These are phyloP conservation scores for Athene cunicularia DNA, from an alignment of 2,113 vertebrate species.

Conservation along the genomic window DNA sequence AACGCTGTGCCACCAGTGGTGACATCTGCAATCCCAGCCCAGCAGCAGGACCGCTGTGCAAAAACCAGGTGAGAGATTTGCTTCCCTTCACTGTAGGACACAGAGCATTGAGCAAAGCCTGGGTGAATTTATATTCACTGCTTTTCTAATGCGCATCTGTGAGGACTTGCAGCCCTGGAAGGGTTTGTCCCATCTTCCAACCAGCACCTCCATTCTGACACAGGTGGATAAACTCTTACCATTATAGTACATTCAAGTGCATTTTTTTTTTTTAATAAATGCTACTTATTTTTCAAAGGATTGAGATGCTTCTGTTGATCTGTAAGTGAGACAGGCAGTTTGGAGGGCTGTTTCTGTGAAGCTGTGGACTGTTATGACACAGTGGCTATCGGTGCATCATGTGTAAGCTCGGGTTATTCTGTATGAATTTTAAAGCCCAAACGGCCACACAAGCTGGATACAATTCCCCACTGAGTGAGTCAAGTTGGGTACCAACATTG, in stretches of 20 bases:
- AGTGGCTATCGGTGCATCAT: neutral
- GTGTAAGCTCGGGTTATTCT: neutral
- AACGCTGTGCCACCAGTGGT: rapidly evolving
- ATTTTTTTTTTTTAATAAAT: neutral
- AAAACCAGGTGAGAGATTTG: rapidly evolving
- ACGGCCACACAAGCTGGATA: neutral
- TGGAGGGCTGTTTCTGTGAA: neutral
- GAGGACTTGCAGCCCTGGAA: neutral
- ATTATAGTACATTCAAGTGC: rapidly evolving
- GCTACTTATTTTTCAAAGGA: neutral
- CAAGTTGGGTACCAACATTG: rapidly evolving
- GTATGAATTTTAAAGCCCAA: neutral
- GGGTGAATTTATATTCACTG: rapidly evolving
- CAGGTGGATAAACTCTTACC: neutral
- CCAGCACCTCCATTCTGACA: neutral
- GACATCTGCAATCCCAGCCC: rapidly evolving
- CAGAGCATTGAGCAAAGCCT: rapidly evolving
- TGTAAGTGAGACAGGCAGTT: neutral
- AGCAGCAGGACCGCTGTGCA: rapidly evolving
- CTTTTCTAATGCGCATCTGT: neutral
- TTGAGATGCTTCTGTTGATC: neutral
- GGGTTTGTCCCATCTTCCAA: rapidly evolving
- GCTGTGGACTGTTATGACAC: rapidly evolving
- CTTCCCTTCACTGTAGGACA: rapidly evolving
- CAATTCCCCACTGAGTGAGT: neutral